Percentiles rank a stretch among this genome's conserved stretches.
These are phyloP conservation scores for Xestoiulus laeticollis DNA, from an alignment of 2,888 invertebrate species.

Conservation along the genomic window DNA sequence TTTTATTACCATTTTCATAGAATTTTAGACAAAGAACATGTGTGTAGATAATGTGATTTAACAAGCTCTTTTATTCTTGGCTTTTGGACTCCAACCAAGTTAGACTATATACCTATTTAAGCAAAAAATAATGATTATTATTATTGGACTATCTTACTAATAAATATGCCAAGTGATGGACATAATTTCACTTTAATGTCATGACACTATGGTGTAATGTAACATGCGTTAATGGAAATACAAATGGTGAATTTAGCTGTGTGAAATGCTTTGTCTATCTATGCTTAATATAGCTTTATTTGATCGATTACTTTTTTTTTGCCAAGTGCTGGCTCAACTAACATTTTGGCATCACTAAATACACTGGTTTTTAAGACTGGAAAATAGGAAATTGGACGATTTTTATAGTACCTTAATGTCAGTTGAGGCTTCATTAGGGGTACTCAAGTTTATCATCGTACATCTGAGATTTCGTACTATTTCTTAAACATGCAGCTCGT, in stretches of 20 bases:
- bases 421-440: too few relatives aligned
- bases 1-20: background rate
- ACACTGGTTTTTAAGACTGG: too few relatives aligned
- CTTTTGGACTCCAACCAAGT: background rate
- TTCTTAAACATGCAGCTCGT: too few relatives aligned
- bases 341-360: too few relatives aligned
- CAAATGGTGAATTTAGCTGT: background rate
- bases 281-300: background rate
- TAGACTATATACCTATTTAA: background rate
- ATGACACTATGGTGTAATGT: slow-evolving; percentile 5
- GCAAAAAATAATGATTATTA: slow-evolving; percentile 5
- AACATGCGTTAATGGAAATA: background rate
- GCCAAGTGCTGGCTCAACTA: background rate
- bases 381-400: too few relatives aligned
- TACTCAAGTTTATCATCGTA: too few relatives aligned
- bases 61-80: background rate
- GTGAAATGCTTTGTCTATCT: background rate
- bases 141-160: background rate
- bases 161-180: slow-evolving; percentile 18
- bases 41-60: slow-evolving; percentile 28
- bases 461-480: too few relatives aligned
- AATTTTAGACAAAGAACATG: background rate
- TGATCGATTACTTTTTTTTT: background rate
- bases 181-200: background rate
- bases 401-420: too few relatives aligned